These are phyloP conservation scores for Idaea straminata DNA, from an alignment of 2,888 invertebrate genomes.

Conservation along the genomic window DNA sequence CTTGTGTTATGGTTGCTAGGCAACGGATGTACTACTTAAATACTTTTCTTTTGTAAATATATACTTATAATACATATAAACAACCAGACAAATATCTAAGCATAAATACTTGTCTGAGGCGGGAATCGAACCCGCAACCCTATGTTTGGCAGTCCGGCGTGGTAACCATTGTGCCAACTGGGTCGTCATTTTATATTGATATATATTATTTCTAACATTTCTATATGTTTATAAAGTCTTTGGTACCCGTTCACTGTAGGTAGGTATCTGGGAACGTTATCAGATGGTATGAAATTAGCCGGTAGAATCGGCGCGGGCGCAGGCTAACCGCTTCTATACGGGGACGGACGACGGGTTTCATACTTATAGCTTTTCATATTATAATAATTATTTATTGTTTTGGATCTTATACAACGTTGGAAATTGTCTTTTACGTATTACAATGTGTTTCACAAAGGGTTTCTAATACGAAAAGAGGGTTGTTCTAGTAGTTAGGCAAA, in stretches of 20 bases:
- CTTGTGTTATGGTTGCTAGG: too few relatives aligned
- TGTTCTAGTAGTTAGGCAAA: too few relatives aligned
- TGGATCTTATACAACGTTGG: background rate
- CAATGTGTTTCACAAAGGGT: conserved; percentile 8
- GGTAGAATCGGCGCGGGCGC: conserved; percentile 30
- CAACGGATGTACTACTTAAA: too few relatives aligned
- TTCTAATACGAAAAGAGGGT: too few relatives aligned
- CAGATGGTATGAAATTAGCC: conserved; percentile 67
- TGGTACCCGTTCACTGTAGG: conserved; percentile 46
- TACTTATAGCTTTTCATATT: background rate
- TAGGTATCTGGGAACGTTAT: conserved; percentile 56
- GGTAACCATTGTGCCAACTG: too few relatives aligned
- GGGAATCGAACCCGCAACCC: too few relatives aligned
- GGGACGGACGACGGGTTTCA: conserved; percentile 17
- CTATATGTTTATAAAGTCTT: conserved; percentile 43
- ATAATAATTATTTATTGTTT: conserved; percentile 8
- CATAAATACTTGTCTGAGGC: too few relatives aligned
- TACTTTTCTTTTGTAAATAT: too few relatives aligned
- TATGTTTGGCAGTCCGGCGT: too few relatives aligned
- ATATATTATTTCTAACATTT: conserved; percentile 21
- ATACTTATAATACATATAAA: too few relatives aligned
- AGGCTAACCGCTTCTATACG: conserved; percentile 29
- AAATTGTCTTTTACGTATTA: conserved; percentile 2
- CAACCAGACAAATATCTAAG: too few relatives aligned
- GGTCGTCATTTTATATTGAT: background rate